Conservation (phyloP, 2,888 invertebrate genomes). For the Acrobasis repandana region DNA sequence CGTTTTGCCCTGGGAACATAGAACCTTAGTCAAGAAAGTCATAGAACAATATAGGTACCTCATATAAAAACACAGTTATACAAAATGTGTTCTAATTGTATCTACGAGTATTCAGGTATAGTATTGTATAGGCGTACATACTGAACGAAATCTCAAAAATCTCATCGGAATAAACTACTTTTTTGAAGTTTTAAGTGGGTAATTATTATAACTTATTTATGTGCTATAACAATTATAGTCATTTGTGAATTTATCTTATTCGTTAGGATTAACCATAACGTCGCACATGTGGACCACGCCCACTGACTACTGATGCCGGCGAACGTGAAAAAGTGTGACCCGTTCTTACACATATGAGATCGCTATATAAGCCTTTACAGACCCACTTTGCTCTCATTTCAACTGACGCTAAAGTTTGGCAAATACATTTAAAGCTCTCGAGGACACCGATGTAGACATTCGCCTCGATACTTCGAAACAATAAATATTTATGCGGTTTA, state of each 20-base stretch:
- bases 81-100: too few relatives aligned
- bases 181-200: too few relatives aligned
- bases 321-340: slow-evolving; percentile 80
- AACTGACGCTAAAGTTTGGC: slow-evolving; percentile 74
- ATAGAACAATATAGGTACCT: too few relatives aligned
- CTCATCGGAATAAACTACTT: too few relatives aligned
- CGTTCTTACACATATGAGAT: slow-evolving; percentile 81
- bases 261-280: slow-evolving; percentile 32
- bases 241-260: slow-evolving; percentile 12
- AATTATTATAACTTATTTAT: background rate
- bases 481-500: slow-evolving; percentile 34
- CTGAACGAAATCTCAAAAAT: too few relatives aligned
- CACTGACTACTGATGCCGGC: slow-evolving; percentile 57
- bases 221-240: background rate
- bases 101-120: too few relatives aligned
- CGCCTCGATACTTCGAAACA: slow-evolving; percentile 30
- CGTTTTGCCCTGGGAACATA: too few relatives aligned
- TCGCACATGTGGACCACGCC: slow-evolving; percentile 65
- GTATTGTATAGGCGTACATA: too few relatives aligned
- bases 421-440: slow-evolving; percentile 63
- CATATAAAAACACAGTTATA: too few relatives aligned
- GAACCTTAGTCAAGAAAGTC: too few relatives aligned
- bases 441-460: slow-evolving; percentile 37
- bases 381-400: slow-evolving; percentile 80
- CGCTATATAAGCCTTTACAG: slow-evolving; percentile 78